Evolutionary conservation across 2,888 invertebrate species (phyloP), one percentile per base, ranked within the genome.

Genomic region (Leucozona laternaria): DNA sequence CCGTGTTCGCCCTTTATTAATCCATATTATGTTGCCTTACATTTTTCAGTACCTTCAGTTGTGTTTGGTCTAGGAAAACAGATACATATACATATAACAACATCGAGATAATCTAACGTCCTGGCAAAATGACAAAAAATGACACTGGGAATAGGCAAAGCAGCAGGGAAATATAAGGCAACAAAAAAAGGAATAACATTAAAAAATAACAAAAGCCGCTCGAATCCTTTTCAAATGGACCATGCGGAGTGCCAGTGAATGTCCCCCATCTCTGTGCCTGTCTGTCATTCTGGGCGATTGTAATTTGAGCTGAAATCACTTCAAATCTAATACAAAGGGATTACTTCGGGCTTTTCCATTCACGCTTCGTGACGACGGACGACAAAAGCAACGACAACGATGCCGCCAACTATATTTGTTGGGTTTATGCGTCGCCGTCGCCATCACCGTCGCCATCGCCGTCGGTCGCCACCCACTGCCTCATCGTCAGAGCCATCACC

Each of bases 111-210:
- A 86, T 86, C 78, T 81, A 86, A 82, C 86, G 64, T 79, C 66
- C 86, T 86, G 86, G 86, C 86, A 86, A 82, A 79, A 82, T 86
- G 86, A 86, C 86, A 86, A 86, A 86, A 86, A 86, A 78, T 73
- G 64, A 73, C 25, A 75, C 62, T 70, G 62, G 68, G 50, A 78
- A 28, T 55, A 70, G 71, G 76, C 45, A 72, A 43, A 45, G 64
- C 64, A 45, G 40, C 28, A 45, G 45, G 15, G n/a, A 43, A n/a
- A 70, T 40, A 62, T 40, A 62, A 60, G 22, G 37, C 37, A 37
- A 58, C 37, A 60, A 70, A 58, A 68, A 77, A 50, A 11, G 50
- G 22, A 37, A 78, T 62, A 70, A 68, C 50, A 53, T 55, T 50
- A 57, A 43, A 79, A 60, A 83, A 70, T 22, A 55, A 72, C 50